These are phyloP conservation scores for Lithobates sylvaticus DNA, from an alignment of 2,797 vertebrate species.

Conservation along the genomic window DNA sequence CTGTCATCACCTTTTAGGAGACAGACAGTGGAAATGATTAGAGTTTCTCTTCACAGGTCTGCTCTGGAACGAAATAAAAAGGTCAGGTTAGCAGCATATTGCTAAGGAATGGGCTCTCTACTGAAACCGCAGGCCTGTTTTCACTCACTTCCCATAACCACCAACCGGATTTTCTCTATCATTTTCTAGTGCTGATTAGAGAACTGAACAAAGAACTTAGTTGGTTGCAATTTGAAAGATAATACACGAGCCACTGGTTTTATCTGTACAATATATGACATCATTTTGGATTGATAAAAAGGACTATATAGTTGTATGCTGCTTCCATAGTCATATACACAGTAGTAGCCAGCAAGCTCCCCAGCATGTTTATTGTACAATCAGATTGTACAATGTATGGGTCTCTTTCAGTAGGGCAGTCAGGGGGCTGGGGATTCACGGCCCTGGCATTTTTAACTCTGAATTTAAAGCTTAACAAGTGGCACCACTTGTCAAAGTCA, in stretches of 20 bases:
- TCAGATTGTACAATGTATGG: too few relatives aligned
- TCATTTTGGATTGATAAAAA: too few relatives aligned
- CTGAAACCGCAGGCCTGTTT: not conserved
- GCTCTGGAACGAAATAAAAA: not conserved
- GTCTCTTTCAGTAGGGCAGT: too few relatives aligned
- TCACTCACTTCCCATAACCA: not conserved
- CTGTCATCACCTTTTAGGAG: conserved; percentile 35
- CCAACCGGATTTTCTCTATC: not conserved
- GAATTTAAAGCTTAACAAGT: too few relatives aligned
- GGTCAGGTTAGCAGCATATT: conserved; percentile 13
- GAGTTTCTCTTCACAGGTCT: not conserved
- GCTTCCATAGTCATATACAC: too few relatives aligned
- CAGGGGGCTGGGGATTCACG: too few relatives aligned
- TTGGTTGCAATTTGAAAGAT: not conserved
- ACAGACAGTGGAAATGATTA: conserved; percentile 10
- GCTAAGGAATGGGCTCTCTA: not conserved
- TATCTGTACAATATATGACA: not conserved
- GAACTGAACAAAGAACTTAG: not conserved
- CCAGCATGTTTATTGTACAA: too few relatives aligned
- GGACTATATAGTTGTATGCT: too few relatives aligned
- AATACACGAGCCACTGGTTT: not conserved
- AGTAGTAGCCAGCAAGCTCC: too few relatives aligned
- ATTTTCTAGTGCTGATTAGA: not conserved
- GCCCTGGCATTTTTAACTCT: too few relatives aligned
- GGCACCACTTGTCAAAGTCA: too few relatives aligned